These are phyloP conservation scores for Troides aeacus DNA, from an alignment of 2,888 invertebrate genomes.

Conservation along the genomic window DNA sequence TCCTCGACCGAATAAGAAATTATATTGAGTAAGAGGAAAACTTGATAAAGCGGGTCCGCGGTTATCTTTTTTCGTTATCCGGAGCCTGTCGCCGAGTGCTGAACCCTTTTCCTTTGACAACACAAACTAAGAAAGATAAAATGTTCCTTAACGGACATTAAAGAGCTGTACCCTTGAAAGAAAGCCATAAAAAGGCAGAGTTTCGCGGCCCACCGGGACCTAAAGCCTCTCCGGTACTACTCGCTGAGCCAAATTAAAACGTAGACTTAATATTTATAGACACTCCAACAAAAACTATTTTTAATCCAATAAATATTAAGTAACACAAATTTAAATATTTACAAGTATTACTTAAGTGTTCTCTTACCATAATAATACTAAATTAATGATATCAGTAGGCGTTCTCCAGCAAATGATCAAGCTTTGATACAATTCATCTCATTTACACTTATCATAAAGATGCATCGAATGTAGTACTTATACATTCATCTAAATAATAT, in stretches of 20 bases:
- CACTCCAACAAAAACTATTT: not conserved
- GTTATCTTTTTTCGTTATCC: slow-evolving; percentile 66
- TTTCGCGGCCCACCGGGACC: slow-evolving; percentile 55
- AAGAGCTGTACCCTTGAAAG: slow-evolving; percentile 64
- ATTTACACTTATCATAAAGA: too few species aligned
- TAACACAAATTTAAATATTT: too few species aligned
- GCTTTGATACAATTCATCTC: too few species aligned
- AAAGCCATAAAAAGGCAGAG: slow-evolving; percentile 68
- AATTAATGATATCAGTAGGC: too few species aligned
- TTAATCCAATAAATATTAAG: too few species aligned
- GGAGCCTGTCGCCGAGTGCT: slow-evolving; percentile 68
- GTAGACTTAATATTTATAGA: slow-evolving; percentile 52
- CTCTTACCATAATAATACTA: too few species aligned
- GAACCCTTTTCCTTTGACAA: slow-evolving; percentile 69
- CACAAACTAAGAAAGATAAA: slow-evolving; percentile 77
- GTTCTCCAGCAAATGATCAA: too few species aligned
- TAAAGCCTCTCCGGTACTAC: slow-evolving; percentile 41
- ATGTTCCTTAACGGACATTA: slow-evolving; percentile 74
- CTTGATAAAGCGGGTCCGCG: slow-evolving; percentile 60
- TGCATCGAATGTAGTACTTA: too few species aligned
- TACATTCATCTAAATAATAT: too few species aligned
- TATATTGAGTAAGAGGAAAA: slow-evolving; percentile 53
- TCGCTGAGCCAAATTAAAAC: slow-evolving; percentile 63
- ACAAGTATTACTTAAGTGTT: too few species aligned
- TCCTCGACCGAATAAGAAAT: slow-evolving; percentile 35